Conservation (phyloP, 1,140 invertebrate genomes). For the Conus ventricosus region DNA sequence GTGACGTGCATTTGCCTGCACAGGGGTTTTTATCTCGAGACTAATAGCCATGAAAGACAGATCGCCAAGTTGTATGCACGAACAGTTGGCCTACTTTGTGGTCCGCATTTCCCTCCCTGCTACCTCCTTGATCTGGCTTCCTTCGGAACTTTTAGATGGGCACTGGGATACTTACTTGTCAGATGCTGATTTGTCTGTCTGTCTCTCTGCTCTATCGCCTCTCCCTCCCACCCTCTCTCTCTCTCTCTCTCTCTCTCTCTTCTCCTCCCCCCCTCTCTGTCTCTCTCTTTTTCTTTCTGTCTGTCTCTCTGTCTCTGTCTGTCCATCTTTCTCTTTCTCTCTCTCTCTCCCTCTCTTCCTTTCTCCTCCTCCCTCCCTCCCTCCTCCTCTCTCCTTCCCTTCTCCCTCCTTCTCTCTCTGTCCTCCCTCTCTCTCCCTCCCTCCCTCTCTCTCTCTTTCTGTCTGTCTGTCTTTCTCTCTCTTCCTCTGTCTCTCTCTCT, state of each 20-base stretch:
- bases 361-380: no score
- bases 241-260: not conserved
- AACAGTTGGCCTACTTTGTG: no score
- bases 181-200: not conserved
- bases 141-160: no score
- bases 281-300: not conserved
- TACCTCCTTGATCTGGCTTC: no score
- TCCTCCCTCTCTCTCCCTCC: not conserved
- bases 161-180: no score
- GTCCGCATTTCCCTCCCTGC: no score
- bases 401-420: not conserved
- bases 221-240: not conserved
- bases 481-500: not conserved
- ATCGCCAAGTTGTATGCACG: no score
- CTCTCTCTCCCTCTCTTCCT: not conserved
- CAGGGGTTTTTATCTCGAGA: no score
- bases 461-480: not conserved
- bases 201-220: not conserved
- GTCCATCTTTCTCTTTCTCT: not conserved
- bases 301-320: not conserved
- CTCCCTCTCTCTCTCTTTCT: not conserved
- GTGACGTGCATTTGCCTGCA: no score
- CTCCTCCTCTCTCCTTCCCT: not conserved
- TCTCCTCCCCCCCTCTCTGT: not conserved
- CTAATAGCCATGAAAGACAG: no score